Evolutionary conservation across 2,113 vertebrate genomes (phyloP).

Genomic region (Garra rufa): DNA sequence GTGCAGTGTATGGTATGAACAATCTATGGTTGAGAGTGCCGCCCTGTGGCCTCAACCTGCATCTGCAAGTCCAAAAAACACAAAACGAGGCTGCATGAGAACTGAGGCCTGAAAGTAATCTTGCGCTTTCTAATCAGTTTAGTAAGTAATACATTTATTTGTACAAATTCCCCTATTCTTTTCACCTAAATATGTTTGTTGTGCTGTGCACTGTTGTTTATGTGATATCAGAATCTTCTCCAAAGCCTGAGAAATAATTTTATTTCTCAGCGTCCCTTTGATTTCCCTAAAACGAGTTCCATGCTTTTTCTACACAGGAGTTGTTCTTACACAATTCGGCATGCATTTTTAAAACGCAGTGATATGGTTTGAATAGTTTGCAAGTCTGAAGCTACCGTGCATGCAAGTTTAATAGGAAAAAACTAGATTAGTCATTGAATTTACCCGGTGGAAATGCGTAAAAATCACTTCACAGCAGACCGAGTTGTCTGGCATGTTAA

Average conservation of each 20-base stretch:
- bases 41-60: conserved; percentile 3
- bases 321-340: not conserved
- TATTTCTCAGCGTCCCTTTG: not conserved
- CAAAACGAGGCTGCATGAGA: not conserved
- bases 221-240: not conserved
- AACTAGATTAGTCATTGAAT: not conserved
- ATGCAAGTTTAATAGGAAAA: not conserved
- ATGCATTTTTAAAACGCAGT: not conserved
- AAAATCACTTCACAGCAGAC: not conserved
- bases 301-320: not conserved
- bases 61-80: conserved; percentile 14
- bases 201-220: not conserved
- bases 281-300: not conserved
- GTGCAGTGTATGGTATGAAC: not conserved
- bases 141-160: not conserved
- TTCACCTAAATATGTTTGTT: not conserved
- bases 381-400: not conserved
- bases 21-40: conserved; percentile 33
- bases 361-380: conserved; percentile 16
- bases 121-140: not conserved
- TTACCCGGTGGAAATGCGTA: not conserved
- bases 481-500: not conserved
- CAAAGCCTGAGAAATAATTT: not conserved
- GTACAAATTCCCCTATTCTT: not conserved
- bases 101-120: not conserved